Conservation (phyloP, 2,113 vertebrate genomes). For the Onychorhynchus coronatus region DNA sequence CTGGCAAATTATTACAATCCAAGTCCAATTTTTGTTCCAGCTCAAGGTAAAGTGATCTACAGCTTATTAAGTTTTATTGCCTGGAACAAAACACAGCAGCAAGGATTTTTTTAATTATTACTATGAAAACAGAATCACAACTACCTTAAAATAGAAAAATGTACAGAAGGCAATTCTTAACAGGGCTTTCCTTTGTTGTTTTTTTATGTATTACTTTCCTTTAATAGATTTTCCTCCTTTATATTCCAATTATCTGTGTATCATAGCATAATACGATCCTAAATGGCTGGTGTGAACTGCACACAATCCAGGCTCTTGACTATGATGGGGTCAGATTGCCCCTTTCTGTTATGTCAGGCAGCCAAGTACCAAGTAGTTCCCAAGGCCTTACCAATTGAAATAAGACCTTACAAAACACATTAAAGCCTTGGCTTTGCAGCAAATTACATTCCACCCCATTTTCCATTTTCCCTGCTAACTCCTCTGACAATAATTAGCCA, state of each 20-base stretch:
- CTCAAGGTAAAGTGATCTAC: not conserved
- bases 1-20: not conserved
- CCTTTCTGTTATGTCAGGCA: not conserved
- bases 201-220: not conserved
- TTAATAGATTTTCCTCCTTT: not conserved
- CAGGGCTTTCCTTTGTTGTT: not conserved
- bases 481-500: slow-evolving; percentile 33
- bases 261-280: not conserved
- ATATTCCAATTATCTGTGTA: not conserved
- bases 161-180: not conserved
- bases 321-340: not conserved
- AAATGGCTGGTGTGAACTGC: not conserved
- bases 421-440: not conserved
- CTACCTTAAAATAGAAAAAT: not conserved
- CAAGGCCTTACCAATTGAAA: not conserved
- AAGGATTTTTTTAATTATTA: not conserved
- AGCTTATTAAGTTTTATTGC: not conserved
- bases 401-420: not conserved
- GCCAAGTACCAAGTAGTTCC: not conserved
- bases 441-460: not conserved
- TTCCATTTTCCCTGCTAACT: not conserved
- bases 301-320: not conserved
- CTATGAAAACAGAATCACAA: not conserved
- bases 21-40: not conserved
- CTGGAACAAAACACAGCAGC: slow-evolving; percentile 3